Evolutionary conservation across 2,113 vertebrate genomes (phyloP), one percentile per base, ranked within the genome.

Genomic region (Rhodinocichla rosea): DNA sequence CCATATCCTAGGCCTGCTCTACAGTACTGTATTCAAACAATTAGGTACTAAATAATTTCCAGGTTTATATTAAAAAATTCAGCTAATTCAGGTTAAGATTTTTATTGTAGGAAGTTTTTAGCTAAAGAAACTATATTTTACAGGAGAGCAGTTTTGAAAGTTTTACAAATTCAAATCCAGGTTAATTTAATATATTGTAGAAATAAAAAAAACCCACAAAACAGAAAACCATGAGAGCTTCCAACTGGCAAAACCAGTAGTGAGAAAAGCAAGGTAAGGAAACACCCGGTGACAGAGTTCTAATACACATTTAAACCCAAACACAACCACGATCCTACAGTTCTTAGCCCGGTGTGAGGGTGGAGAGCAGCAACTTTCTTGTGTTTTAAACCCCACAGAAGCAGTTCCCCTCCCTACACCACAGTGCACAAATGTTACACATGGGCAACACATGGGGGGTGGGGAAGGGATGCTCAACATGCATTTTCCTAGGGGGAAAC

Each of bases 61-160:
- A 80, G 28, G 53, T 70, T 86, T 56, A 45, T 23, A 40, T 56
- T 60, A 83, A 76, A 91, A 88, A 92, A 30, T 33, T 22, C 16
- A 87, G 35, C 62, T 57, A 89, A 39, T 15, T 49, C 47, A 49
- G 57, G 32, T 52, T 69, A 76, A 28, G 45, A 10, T 65, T 47
- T 50, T 81, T 52, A 33, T 32, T 33, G 21, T 53, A 90, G 71
- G 74, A 84, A 89, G 55, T 67, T 91, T 70, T 92, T 33, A 88
- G 39, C 89, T 93, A 74, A 73, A 85, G 37, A 64, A 82, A 62
- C 65, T 57, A 20, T 6, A 24, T 77, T 64, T 87, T 91, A 91
- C 50, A 96, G 90, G 73, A 94, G 76, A 95, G 65, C 69, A 92
- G 76, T 80, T 96, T 75, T 75, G 33, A 30, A 85, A 74, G 30